These are phyloP conservation scores for Heliconius congener DNA, from an alignment of 1,140 invertebrate genomes.

Conservation along the genomic window DNA sequence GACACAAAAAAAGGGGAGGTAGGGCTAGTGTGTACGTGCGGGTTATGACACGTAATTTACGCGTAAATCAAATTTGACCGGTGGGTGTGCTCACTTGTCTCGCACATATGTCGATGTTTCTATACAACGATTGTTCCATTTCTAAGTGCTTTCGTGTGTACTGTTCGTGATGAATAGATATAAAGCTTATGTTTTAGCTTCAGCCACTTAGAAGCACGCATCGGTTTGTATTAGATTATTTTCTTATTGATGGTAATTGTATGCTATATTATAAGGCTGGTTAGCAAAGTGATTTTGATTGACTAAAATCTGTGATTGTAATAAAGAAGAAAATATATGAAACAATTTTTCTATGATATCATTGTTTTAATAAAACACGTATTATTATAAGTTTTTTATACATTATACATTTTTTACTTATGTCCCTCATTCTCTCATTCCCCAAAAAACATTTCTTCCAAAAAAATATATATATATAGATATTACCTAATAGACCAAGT, in stretches of 20 bases:
- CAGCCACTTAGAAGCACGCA: constrained; percentile 49
- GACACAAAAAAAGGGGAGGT: constrained; percentile 40
- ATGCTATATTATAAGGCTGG: not conserved
- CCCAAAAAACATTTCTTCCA: not conserved
- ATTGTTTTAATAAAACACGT: too few species aligned
- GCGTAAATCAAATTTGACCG: constrained; percentile 81
- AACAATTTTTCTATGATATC: too few species aligned
- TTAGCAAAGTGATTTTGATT: not conserved
- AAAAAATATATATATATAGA: too few species aligned
- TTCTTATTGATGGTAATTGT: constrained; percentile 18
- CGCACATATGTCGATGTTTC: constrained; percentile 76
- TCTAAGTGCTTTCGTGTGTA: constrained; percentile 71
- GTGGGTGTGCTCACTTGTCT: constrained; percentile 72
- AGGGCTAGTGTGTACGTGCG: constrained; percentile 49
- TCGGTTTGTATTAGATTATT: constrained; percentile 29
- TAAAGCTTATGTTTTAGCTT: constrained; percentile 53
- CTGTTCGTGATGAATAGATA: constrained; percentile 67
- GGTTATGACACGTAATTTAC: constrained; percentile 79
- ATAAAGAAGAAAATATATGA: too few species aligned
- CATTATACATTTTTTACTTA: not conserved
- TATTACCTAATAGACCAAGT: too few species aligned
- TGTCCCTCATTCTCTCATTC: not conserved
- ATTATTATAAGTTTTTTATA: not conserved
- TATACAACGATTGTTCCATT: constrained; percentile 62
- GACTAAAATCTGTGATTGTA: not conserved